A percentile compares a stretch with the other conserved stretches of the same genome.
These are phyloP conservation scores for Philopotamus ludificatus DNA, from an alignment of 1,140 invertebrate species.

Conservation along the genomic window DNA sequence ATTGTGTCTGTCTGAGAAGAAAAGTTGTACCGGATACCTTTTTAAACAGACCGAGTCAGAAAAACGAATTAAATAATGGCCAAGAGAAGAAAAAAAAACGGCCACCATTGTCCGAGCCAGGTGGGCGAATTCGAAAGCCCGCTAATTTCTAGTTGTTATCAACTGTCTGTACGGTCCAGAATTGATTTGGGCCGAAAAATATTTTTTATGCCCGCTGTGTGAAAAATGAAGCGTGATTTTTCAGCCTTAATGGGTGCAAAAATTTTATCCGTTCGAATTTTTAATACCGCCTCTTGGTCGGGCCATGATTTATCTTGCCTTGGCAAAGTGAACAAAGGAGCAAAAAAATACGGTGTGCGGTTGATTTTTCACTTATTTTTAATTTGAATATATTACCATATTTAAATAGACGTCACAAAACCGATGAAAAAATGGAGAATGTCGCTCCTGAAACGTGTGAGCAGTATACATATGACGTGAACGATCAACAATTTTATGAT, in stretches of 20 bases:
- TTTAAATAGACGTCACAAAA: constrained; percentile 1
- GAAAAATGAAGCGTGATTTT: too few species aligned
- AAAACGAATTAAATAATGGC: constrained; percentile 1
- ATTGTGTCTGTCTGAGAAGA: constrained; percentile 10
- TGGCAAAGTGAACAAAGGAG: background rate
- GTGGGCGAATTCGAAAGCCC: too few species aligned
- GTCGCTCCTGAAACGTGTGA: background rate
- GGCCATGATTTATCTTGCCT: background rate
- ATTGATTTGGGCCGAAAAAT: too few species aligned
- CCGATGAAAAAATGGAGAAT: constrained; percentile 12
- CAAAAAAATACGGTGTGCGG: background rate
- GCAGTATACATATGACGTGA: too few species aligned
- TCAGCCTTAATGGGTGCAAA: too few species aligned
- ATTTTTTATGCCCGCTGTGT: too few species aligned
- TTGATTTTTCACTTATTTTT: constrained; percentile 6
- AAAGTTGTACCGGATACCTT: constrained; percentile 2
- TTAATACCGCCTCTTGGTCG: too few species aligned
- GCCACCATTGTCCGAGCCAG: too few species aligned
- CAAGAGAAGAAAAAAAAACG: background rate
- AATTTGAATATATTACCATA: constrained; percentile 25
- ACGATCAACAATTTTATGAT: too few species aligned
- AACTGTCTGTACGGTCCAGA: too few species aligned
- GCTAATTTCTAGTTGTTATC: too few species aligned
- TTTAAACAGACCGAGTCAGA: background rate
- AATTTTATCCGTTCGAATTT: too few species aligned